These are phyloP conservation scores for Lasioglossum zephyrum DNA, from an alignment of 2,888 invertebrate species.

Conservation along the genomic window DNA sequence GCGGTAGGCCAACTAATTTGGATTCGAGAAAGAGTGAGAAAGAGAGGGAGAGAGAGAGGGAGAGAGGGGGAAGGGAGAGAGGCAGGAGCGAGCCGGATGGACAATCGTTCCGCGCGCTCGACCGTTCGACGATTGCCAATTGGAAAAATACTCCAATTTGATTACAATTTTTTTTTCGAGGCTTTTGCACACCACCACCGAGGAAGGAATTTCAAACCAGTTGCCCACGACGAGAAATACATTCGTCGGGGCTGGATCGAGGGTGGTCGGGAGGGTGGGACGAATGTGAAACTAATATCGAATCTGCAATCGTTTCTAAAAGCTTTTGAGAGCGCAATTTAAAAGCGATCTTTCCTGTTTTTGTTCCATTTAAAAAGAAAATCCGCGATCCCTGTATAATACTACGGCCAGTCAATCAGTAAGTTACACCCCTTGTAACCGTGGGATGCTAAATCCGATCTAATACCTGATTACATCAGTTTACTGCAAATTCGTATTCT, in stretches of 20 bases:
- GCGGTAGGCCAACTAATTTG: slow-evolving; percentile 80
- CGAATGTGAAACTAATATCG: slow-evolving; percentile 70
- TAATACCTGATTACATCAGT: not conserved
- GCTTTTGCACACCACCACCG: slow-evolving; percentile 59
- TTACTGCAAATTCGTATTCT: not conserved
- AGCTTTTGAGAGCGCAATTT: slow-evolving; percentile 69
- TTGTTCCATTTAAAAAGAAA: slow-evolving; percentile 68
- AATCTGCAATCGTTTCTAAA: slow-evolving; percentile 67
- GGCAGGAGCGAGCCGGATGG: slow-evolving; percentile 39
- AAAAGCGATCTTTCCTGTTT: slow-evolving; percentile 69
- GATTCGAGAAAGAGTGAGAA: slow-evolving; percentile 55
- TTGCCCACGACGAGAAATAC: slow-evolving; percentile 55
- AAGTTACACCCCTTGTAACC: too few relatives aligned
- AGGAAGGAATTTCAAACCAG: slow-evolving; percentile 69
- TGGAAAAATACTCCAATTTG: slow-evolving; percentile 77
- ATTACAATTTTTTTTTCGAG: slow-evolving; percentile 73
- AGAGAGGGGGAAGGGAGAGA: not conserved
- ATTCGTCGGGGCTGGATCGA: slow-evolving; percentile 44
- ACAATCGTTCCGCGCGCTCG: slow-evolving; percentile 64
- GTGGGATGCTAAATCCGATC: not conserved
- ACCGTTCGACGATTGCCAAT: slow-evolving; percentile 73
- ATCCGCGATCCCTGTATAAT: slow-evolving; percentile 42
- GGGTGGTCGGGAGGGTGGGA: slow-evolving; percentile 13
- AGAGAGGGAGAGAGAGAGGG: slow-evolving; percentile 9
- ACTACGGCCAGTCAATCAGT: slow-evolving; percentile 19